Evolutionary conservation across 92 coral and sea anemone genomes (phyloP).

Genomic region (Nematostella vectensis): DNA sequence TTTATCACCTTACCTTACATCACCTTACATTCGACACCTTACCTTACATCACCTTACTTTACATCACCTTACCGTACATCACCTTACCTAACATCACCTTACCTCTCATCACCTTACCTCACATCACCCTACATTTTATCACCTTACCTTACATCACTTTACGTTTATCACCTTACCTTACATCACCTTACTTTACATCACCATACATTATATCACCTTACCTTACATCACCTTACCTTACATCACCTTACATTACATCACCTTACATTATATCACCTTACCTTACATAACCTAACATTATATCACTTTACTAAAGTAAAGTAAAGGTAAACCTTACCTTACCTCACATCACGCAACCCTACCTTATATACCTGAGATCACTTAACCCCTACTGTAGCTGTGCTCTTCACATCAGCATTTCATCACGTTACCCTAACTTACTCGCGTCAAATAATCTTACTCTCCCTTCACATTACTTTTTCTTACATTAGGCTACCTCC

Average conservation of each 20-base stretch:
- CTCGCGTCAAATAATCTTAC: no score
- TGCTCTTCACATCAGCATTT: no score
- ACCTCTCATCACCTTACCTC: background rate
- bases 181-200: conserved; percentile 3
- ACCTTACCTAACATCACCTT: background rate
- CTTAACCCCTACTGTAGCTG: no score
- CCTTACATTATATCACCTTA: conserved; percentile 1
- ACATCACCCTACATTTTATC: background rate
- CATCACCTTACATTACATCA: conserved; percentile 8
- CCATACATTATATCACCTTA: conserved; percentile 1
- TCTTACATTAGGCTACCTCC: no score
- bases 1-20: background rate
- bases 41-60: no score
- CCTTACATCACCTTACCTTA: background rate
- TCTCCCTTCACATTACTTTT: background rate
- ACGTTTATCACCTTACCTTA: background rate
- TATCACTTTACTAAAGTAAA: no score
- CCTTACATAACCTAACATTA: background rate
- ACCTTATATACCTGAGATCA: background rate
- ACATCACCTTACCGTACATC: no score
- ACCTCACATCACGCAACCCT: background rate
- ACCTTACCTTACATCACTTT: background rate
- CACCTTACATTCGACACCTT: no score
- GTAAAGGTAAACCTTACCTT: background rate
- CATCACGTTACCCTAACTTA: no score